Evolutionary conservation across 2,113 vertebrate genomes (phyloP), one percentile per base, ranked within the genome.

Genomic region (Platycercus adscitus): DNA sequence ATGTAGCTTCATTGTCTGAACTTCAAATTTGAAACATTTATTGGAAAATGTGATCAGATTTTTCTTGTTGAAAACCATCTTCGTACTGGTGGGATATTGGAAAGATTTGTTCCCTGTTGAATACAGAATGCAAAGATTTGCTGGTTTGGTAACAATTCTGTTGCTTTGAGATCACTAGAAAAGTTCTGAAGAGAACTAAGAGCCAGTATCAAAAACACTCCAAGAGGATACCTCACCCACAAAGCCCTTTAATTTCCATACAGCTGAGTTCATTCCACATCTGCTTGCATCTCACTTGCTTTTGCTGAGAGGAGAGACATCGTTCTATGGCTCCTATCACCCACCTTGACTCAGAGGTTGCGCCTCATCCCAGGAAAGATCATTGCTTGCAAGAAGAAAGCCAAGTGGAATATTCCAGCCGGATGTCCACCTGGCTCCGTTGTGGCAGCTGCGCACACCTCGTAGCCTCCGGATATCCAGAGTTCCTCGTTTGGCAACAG

Each of bases 371-470:
- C 99, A 99, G 83, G 96, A 96, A 80, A 99, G 97, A 35, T 98
- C 94, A 96, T 98, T 99, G 37, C 98, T 98, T 68, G 98, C 98
- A 65, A 99, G 97, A 35, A 99, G 97, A 95, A 99, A 99, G 68
- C 98, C 98, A 25, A 99, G 92, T 5, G 98, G 99, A 35, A 99
- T 98, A 92, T 98, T 99, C 99, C 99, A 99, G 81, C 99, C 99
- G 2, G 98, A 98, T 2, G 99, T 99, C 98, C 99, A 99, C 10
- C 98, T 97, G 55, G 98, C 98, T 58, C 98, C 99, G 14, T 93
- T 98, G 97, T 99, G 99, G 91, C 99, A 99, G 94, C 98, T 99
- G 84, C 97, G 98, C 13, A 28, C 92, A 56, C 98, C 98, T 86
- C 64, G 96, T 25, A 99, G 97, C 37, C 97, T 98, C 44, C 89